Evolutionary conservation across 2,113 vertebrate species (phyloP), one percentile per base, ranked within the genome.

Genomic region (Raja brachyura): DNA sequence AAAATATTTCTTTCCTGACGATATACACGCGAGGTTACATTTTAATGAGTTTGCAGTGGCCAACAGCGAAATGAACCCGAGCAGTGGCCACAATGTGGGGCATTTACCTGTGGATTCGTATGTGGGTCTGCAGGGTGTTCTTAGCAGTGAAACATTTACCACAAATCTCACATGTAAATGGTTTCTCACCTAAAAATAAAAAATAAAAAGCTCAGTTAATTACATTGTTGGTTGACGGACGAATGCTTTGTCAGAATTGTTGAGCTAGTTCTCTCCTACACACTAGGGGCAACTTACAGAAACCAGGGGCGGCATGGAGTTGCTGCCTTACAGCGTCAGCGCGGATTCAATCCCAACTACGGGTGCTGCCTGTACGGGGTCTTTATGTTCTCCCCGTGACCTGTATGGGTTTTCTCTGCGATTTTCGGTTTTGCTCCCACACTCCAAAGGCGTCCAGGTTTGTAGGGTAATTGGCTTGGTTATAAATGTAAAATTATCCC

Each of bases 101-200:
- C 9, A 31, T n/a, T 10, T 95, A 99, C 99, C 97, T 97, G 96
- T 99, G 99, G 93, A 99, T 99, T 94, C 98, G 96, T 95, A 99
- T 99, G 94, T 99, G 99, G 28, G 98, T 99, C 96, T 99, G 98
- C 94, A 99, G 96, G 28, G 98, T 98, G 95, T 98, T 99, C 96
- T 99, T 99, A 94, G 98, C 97, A 86, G 98, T 98, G 94, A 99
- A 99, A 93, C 98, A 98, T 94, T 99, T 99, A 76, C 99, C 99
- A 96, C 99, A 99, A 93, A 99, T 98, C 96, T 99, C 99, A 96
- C 99, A 99, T 0, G 99, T 99, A 94, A 98, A 99, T 70, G 98
- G 99, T 94, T 97, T 99, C 96, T 99, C 99, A 93, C 99, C 99
- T 99, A 73, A 48, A 48, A 48, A 48, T 10, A 94, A 94, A 93